phyloP scores from a whole-genome alignment of 2,888 invertebrate genomes.

The Drosophila tripunctata region DNA sequence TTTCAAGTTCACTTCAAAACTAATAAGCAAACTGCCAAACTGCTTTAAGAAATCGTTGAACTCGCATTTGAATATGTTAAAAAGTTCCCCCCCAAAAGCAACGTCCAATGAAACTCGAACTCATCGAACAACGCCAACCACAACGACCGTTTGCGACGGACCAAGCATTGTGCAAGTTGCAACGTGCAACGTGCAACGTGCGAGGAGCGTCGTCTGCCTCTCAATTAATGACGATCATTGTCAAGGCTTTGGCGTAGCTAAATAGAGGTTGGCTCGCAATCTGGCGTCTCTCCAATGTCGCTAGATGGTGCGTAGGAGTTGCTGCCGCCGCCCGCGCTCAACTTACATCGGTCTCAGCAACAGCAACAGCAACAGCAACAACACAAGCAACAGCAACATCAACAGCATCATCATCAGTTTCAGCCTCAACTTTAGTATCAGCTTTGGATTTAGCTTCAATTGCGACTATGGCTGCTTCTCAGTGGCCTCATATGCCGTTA shows the following conservation, averaged over 20 bases:
- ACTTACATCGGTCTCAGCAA: neutral
- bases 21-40: neutral
- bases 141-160: slow-evolving; percentile 33
- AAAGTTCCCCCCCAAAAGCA: neutral
- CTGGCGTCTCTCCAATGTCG: slow-evolving; percentile 58
- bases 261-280: slow-evolving; percentile 72
- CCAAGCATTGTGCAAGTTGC: slow-evolving; percentile 14
- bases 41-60: neutral
- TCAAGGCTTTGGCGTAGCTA: slow-evolving; percentile 77
- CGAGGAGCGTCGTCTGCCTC: slow-evolving; percentile 55
- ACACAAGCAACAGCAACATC: neutral
- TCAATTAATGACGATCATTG: slow-evolving; percentile 80
- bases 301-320: slow-evolving; percentile 69
- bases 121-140: slow-evolving; percentile 57
- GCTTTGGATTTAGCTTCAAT: slow-evolving; percentile 10
- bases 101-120: slow-evolving; percentile 44
- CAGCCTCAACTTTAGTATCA: neutral
- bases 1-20: no score
- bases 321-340: slow-evolving; percentile 33
- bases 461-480: slow-evolving; percentile 9
- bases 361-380: neutral
- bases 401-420: neutral
- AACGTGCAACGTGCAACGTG: slow-evolving; percentile 8
- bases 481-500: slow-evolving; percentile 52
- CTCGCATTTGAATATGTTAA: neutral